Conservation (phyloP, 2,888 invertebrate species). For the Metacarcinus magister region DNA sequence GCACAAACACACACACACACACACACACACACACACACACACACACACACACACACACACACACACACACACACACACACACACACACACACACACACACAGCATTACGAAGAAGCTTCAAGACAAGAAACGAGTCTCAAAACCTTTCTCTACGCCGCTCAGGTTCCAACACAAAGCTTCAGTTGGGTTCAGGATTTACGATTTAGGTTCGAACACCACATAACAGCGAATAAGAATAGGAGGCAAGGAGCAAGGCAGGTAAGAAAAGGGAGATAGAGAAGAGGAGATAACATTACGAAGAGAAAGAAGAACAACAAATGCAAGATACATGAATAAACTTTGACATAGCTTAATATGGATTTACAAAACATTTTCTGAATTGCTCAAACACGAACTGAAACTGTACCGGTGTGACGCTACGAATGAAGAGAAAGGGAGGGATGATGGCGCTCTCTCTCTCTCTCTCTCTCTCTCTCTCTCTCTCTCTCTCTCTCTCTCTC, state of each 20-base stretch:
- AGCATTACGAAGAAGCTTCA: background rate
- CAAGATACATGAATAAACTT: no score
- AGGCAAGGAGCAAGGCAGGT: background rate
- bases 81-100: background rate
- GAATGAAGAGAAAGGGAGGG: no score
- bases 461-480: conserved; percentile 26
- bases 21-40: background rate
- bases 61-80: background rate
- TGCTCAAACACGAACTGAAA: no score
- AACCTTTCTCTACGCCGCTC: background rate
- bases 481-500: background rate
- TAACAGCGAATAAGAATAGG: background rate
- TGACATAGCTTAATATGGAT: no score
- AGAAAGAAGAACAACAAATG: background rate
- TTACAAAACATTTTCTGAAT: no score
- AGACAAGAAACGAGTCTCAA: background rate
- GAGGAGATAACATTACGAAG: background rate
- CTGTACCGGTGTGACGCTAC: no score
- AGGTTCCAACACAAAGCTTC: background rate
- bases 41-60: background rate
- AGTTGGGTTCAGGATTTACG: background rate
- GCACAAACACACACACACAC: background rate
- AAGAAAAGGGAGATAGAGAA: background rate
- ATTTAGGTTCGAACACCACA: background rate
- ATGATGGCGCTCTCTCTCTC: background rate